A percentile compares a stretch with the other conserved stretches of the same genome.
These are phyloP conservation scores for Bubo blakistoni DNA, from an alignment of 2,113 vertebrate species.

Conservation along the genomic window DNA sequence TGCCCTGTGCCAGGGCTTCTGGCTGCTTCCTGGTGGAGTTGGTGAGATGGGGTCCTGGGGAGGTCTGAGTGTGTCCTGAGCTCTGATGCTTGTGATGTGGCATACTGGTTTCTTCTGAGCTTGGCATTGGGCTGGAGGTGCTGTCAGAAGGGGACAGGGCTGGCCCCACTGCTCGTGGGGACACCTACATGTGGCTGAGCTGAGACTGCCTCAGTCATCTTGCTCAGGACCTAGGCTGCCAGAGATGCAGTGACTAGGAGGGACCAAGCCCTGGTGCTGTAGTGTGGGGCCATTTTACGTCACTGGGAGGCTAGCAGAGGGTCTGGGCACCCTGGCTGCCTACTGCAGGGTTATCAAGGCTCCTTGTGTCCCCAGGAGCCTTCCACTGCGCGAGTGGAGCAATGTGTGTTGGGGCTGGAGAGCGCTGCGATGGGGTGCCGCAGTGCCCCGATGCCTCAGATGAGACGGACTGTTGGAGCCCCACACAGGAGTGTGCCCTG, in stretches of 20 bases:
- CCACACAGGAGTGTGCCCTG: slow-evolving; percentile 72
- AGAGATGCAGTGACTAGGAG: not conserved
- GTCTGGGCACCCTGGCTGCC: not conserved
- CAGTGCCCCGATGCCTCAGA: slow-evolving; percentile 85
- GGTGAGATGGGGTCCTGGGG: not conserved
- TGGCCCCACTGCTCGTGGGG: not conserved
- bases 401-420: slow-evolving; percentile 65
- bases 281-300: not conserved
- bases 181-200: not conserved
- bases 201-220: fast-evolving
- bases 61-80: not conserved
- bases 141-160: not conserved
- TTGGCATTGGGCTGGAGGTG: not conserved
- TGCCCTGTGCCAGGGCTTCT: not conserved
- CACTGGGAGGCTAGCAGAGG: not conserved
- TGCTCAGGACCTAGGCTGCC: not conserved
- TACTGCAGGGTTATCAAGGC: not conserved
- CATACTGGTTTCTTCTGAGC: not conserved
- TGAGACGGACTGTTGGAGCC: slow-evolving; percentile 76
- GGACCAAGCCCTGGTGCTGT: not conserved
- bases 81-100: not conserved
- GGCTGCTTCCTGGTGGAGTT: not conserved
- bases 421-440: slow-evolving; percentile 78
- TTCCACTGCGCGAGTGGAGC: slow-evolving; percentile 80
- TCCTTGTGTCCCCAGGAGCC: slow-evolving; percentile 15